Evolutionary conservation across 2,888 invertebrate species (phyloP).

Genomic region (Ophonus ardosiacus): DNA sequence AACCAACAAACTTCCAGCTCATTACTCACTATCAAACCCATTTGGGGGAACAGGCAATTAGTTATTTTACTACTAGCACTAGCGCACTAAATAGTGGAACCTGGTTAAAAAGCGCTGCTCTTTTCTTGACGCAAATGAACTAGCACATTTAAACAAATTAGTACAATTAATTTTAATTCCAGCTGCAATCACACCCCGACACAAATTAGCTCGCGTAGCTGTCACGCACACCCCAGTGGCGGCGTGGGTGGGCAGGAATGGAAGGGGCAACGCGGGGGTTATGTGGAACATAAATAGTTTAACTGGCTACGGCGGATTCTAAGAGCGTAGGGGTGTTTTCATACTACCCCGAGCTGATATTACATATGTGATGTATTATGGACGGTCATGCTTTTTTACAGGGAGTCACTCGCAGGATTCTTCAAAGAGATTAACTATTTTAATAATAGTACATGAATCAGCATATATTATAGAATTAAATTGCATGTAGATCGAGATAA

Average conservation of each 20-base stretch:
- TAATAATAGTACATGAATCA: background rate
- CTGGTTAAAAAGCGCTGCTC: conserved; percentile 52
- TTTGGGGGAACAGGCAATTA: conserved; percentile 38
- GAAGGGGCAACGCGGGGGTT: conserved; percentile 16
- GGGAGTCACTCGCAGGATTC: background rate
- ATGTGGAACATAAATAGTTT: conserved; percentile 60
- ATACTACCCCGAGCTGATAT: conserved; percentile 55
- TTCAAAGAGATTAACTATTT: background rate
- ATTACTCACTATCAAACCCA: conserved; percentile 49
- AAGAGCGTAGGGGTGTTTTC: conserved; percentile 48
- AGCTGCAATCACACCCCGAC: conserved; percentile 61
- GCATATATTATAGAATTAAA: background rate
- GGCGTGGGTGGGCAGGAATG: background rate
- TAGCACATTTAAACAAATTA: conserved; percentile 62
- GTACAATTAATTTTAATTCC: conserved; percentile 61
- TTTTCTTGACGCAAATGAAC: conserved; percentile 59
- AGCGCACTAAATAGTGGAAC: conserved; percentile 28
- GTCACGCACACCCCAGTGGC: conserved; percentile 59
- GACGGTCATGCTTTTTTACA: conserved; percentile 26
- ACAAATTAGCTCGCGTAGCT: conserved; percentile 61
- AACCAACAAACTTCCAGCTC: conserved; percentile 40
- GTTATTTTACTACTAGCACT: conserved; percentile 37
- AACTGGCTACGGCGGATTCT: conserved; percentile 46
- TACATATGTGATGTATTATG: conserved; percentile 62
- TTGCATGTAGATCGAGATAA: background rate